Base-by-base conservation (phyloP, 2,113 vertebrate species). In the Spermophilus dauricus region DNA sequence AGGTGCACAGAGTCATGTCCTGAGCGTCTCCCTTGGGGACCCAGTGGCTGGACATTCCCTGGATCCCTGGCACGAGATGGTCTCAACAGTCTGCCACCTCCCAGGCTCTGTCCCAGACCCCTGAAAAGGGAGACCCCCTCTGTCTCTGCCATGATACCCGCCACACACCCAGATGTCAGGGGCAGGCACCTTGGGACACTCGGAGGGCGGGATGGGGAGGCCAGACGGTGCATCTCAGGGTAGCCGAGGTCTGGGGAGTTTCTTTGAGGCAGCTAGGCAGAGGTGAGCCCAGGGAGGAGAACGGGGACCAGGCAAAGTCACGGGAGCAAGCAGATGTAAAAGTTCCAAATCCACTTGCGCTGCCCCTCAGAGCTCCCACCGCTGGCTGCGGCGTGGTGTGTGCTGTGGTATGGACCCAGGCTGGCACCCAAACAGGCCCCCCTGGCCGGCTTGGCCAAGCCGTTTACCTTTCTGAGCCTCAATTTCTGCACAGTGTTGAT, bases 1-100 rank as follows among this genome's bases (percentile, higher is more conserved):
- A 16, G 0, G 0, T 16, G 42, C 8, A 30, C 7, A 14, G 32
- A 18, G 1, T 82, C 22, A 0, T 28, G 28, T 85, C 17, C 2
- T 30, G 8, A 2, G 39, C 39, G 67, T 78, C 67, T 91, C 30
- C 45, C 9, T 14, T 12, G 58, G n/a, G 8, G 22, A 17, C 58
- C 83, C 48, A 14, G 0, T 30, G n/a, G 12, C 63, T 34, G 11
- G 56, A 26, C 18, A 10, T 20, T 4, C 16, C 42, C 95, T 80
- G 30, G 69, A 42, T 30, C 69, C 56, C 28, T 34, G 80, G 53
- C 22, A 17, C 7, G 1, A n/a, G 20, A 22, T 42, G 12, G 4
- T 70, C 63, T 45, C 67, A 20, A 73, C 48, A 24, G 5, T 28
- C 37, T 45, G 58, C 39, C 39, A 56, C 30, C 77, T 39, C 69